phyloP scores from a whole-genome alignment of 1,140 invertebrate genomes.

The Drosophila oshimai region DNA sequence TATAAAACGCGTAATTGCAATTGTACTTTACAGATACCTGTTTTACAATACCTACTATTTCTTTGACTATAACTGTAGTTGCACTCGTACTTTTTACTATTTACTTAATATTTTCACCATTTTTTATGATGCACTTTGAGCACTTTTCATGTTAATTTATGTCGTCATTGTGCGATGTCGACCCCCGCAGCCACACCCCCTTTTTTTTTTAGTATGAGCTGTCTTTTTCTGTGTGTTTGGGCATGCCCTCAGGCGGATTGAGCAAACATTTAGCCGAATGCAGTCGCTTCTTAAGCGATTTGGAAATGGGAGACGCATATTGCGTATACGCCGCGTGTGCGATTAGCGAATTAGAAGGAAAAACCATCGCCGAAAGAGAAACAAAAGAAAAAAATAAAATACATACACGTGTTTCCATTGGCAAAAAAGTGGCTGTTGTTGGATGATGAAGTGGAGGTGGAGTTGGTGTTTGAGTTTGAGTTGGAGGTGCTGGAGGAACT shows the following conservation, averaged over 20 bases:
- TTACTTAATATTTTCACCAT: constrained; percentile 49
- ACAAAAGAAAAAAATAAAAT: constrained; percentile 4
- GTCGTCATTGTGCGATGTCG: constrained; percentile 63
- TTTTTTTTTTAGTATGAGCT: constrained; percentile 5
- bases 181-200: constrained; percentile 22
- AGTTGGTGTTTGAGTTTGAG: constrained; percentile 5
- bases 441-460: constrained; percentile 10
- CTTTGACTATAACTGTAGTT: background rate
- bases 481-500: constrained; percentile 30
- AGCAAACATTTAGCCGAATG: constrained; percentile 50
- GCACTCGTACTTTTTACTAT: constrained; percentile 40
- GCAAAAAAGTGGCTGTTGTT: constrained; percentile 34
- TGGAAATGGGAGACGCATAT: constrained; percentile 53
- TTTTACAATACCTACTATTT: background rate
- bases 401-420: constrained; percentile 64
- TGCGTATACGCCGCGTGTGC: constrained; percentile 63
- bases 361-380: constrained; percentile 36
- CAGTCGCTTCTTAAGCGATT: constrained; percentile 30
- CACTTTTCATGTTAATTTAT: constrained; percentile 59
- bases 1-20: no score
- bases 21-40: no score
- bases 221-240: constrained; percentile 1
- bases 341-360: constrained; percentile 47
- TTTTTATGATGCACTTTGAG: constrained; percentile 40
- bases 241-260: constrained; percentile 12